These are phyloP conservation scores for Pantherophis vulpinus DNA, from an alignment of 2,797 vertebrate genomes.

Conservation along the genomic window DNA sequence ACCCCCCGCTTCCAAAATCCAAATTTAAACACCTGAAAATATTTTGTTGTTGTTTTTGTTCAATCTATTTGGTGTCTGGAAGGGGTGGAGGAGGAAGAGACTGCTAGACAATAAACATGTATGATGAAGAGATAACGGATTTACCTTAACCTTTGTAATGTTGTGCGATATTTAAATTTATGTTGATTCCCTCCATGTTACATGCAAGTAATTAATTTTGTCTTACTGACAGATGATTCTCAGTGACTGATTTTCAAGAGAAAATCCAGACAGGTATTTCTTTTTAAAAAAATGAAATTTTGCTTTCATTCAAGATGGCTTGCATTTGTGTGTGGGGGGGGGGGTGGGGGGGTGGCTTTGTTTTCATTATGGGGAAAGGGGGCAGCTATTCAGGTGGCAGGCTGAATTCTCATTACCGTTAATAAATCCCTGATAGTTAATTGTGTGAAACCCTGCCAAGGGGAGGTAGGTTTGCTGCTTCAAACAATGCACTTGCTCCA, in stretches of 20 bases:
- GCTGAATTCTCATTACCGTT: constrained; percentile 4
- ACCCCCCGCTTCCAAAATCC: constrained; percentile 37
- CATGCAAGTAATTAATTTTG: constrained; percentile 73
- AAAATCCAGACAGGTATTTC: constrained; percentile 70
- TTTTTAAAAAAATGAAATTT: constrained; percentile 50
- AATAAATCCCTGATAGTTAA: not conserved
- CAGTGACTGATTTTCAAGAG: constrained; percentile 71
- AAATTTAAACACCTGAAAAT: constrained; percentile 26
- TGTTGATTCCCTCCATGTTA: constrained; percentile 53
- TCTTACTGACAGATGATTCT: constrained; percentile 76
- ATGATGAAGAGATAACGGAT: constrained; percentile 47
- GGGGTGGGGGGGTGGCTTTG: constrained; percentile 12
- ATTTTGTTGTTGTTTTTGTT: constrained; percentile 4
- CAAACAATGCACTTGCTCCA: not conserved
- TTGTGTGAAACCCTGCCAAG: not conserved
- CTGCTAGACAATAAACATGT: constrained; percentile 42
- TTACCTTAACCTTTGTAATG: constrained; percentile 55
- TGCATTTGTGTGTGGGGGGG: not conserved
- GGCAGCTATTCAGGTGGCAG: accelerated
- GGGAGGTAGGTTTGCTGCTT: not conserved
- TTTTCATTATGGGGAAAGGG: constrained; percentile 42
- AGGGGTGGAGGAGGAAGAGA: not conserved
- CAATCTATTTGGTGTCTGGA: constrained; percentile 31
- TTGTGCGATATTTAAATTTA: constrained; percentile 63
- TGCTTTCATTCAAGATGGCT: constrained; percentile 53